phyloP scores from a whole-genome alignment of 2,888 invertebrate genomes.

The Rhagonycha fulva region DNA sequence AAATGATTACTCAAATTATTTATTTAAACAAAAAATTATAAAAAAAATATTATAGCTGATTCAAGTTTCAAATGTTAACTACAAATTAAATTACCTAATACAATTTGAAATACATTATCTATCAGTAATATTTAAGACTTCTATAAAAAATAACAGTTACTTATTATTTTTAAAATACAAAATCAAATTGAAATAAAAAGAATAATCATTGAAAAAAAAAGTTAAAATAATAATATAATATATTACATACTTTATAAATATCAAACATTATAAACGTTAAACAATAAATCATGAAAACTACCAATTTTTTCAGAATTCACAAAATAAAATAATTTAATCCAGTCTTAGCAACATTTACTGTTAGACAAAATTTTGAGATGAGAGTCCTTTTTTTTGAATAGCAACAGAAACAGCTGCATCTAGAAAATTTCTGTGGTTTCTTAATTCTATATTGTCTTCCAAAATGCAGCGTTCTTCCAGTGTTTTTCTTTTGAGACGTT shows the following conservation, averaged over 20 bases:
- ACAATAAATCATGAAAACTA: not conserved
- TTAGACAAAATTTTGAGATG: constrained; percentile 45
- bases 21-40: not conserved
- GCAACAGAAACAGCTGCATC: constrained; percentile 76
- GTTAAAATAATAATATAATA: not conserved
- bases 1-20: not conserved
- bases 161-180: not conserved
- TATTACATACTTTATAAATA: not conserved
- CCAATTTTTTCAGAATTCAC: not conserved
- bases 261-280: not conserved
- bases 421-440: constrained; percentile 61
- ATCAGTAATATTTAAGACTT: not conserved
- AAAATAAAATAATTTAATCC: not conserved
- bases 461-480: constrained; percentile 19
- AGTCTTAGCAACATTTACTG: not conserved
- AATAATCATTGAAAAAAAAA: not conserved
- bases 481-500: constrained; percentile 36
- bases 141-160: not conserved
- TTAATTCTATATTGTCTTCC: constrained; percentile 28
- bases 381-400: constrained; percentile 73
- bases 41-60: not conserved
- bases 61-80: not conserved
- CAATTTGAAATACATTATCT: not conserved
- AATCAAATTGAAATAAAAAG: not conserved
- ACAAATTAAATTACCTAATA: not conserved